phyloP scores from a whole-genome alignment of 2,888 invertebrate genomes.

The Chymomyza amoena region DNA sequence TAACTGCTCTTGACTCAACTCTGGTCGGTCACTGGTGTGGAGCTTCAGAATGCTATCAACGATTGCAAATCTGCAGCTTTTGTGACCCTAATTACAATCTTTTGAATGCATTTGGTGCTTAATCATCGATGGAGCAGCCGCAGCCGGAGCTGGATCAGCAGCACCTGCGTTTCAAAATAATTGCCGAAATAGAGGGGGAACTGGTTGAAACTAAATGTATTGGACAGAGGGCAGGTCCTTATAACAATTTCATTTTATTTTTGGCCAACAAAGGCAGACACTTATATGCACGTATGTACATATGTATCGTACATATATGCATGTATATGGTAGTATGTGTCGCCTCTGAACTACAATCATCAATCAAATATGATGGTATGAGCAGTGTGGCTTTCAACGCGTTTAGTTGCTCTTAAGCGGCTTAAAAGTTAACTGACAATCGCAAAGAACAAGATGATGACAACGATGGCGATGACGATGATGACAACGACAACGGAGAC shows the following conservation, averaged over 20 bases:
- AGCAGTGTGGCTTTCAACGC: slow-evolving; percentile 62
- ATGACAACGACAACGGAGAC: background rate
- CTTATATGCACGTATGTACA: background rate
- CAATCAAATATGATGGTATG: slow-evolving; percentile 54
- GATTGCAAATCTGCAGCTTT: slow-evolving; percentile 66
- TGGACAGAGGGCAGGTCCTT: background rate
- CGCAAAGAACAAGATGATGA: background rate
- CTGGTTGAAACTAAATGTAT: background rate
- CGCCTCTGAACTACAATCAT: slow-evolving; percentile 62
- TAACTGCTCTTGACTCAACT: background rate
- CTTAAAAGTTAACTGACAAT: slow-evolving; percentile 59
- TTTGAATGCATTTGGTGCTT: slow-evolving; percentile 74
- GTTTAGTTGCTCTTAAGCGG: slow-evolving; percentile 63
- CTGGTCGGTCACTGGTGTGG: background rate
- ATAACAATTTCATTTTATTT: slow-evolving; percentile 37
- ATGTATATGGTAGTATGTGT: slow-evolving; percentile 13
- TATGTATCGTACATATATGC: background rate
- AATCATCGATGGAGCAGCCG: slow-evolving; percentile 52
- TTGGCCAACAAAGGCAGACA: background rate
- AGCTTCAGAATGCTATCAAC: slow-evolving; percentile 44
- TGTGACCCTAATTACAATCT: slow-evolving; percentile 74
- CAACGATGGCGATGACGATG: background rate
- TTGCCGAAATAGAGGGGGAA: slow-evolving; percentile 13
- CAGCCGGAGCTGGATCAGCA: slow-evolving; percentile 28
- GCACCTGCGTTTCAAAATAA: slow-evolving; percentile 37